Evolutionary conservation across 2,888 invertebrate species (phyloP), one percentile per base, ranked within the genome.

Genomic region (Pasiphila rectangulata): DNA sequence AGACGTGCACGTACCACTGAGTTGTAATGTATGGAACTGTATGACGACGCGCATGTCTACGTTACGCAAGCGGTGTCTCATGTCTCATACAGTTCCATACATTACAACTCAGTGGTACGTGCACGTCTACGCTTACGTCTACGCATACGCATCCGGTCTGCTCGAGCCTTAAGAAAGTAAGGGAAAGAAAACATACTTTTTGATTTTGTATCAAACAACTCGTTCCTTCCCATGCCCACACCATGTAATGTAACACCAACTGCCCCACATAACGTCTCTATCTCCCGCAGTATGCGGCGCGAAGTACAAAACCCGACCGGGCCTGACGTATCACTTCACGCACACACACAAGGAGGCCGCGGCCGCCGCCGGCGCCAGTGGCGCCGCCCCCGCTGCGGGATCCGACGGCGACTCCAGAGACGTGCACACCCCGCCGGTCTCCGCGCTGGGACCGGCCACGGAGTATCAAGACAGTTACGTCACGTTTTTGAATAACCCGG

Each of bases 261-360:
- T 5, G 32, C 15, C 21, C 12, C 7, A 4, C 9, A 36, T 40
- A 36, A 46, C 15, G 15, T 7, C 13, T 7, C 16, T 39, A 41
- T 56, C 29, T 47, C 32, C 15, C 38, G 83, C 93, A 96, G 96
- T 96, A 80, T 98, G 98, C 92, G 95, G 96, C 81, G 96, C 96
- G 72, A 94, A 97, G 76, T 98, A 98, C 94, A 98, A 98, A 92
- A 97, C 97, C 60, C 93, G 97, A 64, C 97, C 98, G 63, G 98
- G 98, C 63, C 92, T 98, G 77, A 96, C 96, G 69, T 98, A 98
- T 91, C 98, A 98, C 92, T 96, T 95, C 92, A 94, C 94, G 75
- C 97, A 97, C 90, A 95, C 95, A 74, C 96, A 96, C 92, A 91
- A 91, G 83, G 91, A 91, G 71, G 87, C 90, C 56, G 57, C 74